Evolutionary conservation across 2,888 invertebrate species (phyloP).

Genomic region (Nudaria mundana): DNA sequence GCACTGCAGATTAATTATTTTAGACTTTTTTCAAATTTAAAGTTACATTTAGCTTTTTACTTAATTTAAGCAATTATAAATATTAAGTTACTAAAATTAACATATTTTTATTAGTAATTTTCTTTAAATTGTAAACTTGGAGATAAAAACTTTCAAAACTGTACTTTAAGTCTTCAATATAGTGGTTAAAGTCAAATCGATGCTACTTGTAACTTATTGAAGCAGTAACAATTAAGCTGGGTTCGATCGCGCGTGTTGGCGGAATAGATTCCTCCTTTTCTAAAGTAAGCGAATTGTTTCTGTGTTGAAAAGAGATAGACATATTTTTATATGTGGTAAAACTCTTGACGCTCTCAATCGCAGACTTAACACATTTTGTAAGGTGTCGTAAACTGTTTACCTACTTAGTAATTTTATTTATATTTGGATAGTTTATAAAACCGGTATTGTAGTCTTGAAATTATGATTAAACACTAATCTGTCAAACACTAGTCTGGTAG

Average conservation of each 20-base stretch:
- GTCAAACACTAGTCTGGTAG: too few relatives aligned
- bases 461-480: too few relatives aligned
- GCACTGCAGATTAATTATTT: conserved; percentile 4
- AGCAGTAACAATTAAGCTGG: conserved; percentile 43
- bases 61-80: conserved; percentile 20
- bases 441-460: too few relatives aligned
- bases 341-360: conserved; percentile 59
- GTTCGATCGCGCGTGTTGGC: conserved; percentile 50
- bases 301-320: conserved; percentile 44
- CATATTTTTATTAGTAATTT: conserved; percentile 47
- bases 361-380: conserved; percentile 73
- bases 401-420: neutral
- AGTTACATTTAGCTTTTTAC: conserved; percentile 15
- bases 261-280: conserved; percentile 42
- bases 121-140: conserved; percentile 44
- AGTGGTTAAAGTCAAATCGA: conserved; percentile 38
- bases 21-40: conserved; percentile 9
- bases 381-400: conserved; percentile 49
- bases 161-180: conserved; percentile 12
- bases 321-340: conserved; percentile 32
- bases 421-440: too few relatives aligned
- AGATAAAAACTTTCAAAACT: conserved; percentile 53
- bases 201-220: conserved; percentile 40
- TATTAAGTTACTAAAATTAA: conserved; percentile 40
- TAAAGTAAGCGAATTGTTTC: conserved; percentile 16